phyloP scores from a whole-genome alignment of 2,113 vertebrate species.

The Anser brachyrhynchus region DNA sequence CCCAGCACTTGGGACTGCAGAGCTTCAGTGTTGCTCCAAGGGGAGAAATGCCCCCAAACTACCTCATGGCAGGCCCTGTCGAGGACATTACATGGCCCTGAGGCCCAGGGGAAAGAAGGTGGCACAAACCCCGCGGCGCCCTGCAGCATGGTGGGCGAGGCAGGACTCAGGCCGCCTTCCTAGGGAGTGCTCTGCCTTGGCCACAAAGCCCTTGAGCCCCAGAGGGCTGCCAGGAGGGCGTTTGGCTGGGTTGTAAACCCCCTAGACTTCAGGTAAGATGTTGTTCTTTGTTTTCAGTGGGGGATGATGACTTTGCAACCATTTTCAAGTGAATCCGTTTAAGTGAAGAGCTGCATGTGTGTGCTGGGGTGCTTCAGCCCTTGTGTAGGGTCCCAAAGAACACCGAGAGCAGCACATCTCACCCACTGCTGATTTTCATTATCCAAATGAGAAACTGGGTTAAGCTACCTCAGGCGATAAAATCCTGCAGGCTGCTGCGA shows the following conservation, averaged over 20 bases:
- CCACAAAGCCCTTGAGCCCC: not conserved
- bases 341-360: not conserved
- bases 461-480: constrained; percentile 10
- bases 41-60: not conserved
- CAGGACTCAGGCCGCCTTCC: not conserved
- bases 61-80: too few species aligned
- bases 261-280: not conserved
- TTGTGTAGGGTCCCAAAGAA: rapidly evolving
- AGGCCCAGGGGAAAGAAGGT: not conserved
- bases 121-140: not conserved
- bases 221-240: not conserved
- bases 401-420: not conserved
- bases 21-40: not conserved
- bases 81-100: too few species aligned
- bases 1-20: not conserved
- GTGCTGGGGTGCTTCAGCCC: not conserved
- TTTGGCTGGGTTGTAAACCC: not conserved
- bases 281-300: not conserved
- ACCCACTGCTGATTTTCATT: not conserved
- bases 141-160: not conserved
- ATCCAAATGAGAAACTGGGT: constrained; percentile 31
- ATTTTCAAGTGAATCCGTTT: not conserved
- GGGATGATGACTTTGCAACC: not conserved
- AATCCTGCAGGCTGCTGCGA: not conserved
- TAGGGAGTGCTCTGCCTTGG: not conserved